phyloP scores from a whole-genome alignment of 2,113 vertebrate genomes.

The Eolophus roseicapilla region DNA sequence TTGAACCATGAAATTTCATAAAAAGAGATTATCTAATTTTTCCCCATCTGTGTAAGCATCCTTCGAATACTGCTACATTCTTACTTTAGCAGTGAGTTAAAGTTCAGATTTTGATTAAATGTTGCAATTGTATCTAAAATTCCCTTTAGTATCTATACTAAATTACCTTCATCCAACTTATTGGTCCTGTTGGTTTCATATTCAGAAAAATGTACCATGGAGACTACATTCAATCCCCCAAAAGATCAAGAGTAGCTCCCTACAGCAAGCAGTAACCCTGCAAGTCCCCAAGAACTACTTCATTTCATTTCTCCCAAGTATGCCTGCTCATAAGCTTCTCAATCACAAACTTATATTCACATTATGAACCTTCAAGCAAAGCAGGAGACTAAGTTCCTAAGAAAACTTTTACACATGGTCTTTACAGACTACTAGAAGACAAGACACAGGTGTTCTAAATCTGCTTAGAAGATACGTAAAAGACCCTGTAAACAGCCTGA shows the following conservation, averaged over 20 bases:
- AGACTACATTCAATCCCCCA: not conserved
- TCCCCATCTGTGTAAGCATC: not conserved
- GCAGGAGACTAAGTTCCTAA: not conserved
- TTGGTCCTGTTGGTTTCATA: not conserved
- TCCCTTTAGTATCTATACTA: not conserved
- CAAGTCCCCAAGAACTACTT: not conserved
- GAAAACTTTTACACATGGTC: not conserved
- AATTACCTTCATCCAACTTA: not conserved
- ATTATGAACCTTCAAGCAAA: not conserved
- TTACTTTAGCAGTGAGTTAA: not conserved
- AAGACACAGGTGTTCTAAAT: not conserved
- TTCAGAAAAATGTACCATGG: not conserved
- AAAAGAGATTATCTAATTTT: not conserved
- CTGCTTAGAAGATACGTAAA: not conserved
- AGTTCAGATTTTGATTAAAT: not conserved
- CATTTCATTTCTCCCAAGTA: not conserved
- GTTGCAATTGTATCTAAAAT: not conserved
- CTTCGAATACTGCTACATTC: not conserved
- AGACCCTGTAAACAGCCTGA: not conserved
- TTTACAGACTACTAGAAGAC: not conserved
- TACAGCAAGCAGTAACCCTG: not conserved
- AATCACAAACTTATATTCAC: not conserved
- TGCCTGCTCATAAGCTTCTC: not conserved
- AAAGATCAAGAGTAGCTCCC: not conserved
- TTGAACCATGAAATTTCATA: not conserved